phyloP scores from a whole-genome alignment of 2,113 vertebrate species.

The Hymenochirus boettgeri region DNA sequence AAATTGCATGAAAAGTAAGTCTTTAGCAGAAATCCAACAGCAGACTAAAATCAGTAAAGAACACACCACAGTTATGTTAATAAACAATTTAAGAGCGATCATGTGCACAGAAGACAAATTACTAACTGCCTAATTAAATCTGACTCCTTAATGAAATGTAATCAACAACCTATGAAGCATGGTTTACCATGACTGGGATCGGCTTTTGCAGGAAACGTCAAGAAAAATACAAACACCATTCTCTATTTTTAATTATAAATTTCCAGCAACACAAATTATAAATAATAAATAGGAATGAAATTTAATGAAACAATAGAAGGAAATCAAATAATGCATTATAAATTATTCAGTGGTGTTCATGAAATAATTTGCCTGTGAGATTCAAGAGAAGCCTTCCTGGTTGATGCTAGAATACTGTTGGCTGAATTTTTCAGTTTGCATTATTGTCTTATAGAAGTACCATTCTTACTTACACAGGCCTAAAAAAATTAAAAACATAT shows the following conservation, averaged over 20 bases:
- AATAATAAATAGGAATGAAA: slow-evolving; percentile 29
- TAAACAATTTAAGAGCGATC: slow-evolving; percentile 27
- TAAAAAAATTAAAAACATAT: too few relatives aligned
- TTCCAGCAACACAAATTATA: slow-evolving; percentile 33
- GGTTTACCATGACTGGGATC: not conserved
- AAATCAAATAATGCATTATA: slow-evolving; percentile 29
- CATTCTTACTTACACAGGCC: too few relatives aligned
- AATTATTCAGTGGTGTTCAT: slow-evolving; percentile 30
- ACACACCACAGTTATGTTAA: slow-evolving; percentile 26
- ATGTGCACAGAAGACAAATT: slow-evolving; percentile 23
- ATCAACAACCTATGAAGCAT: slow-evolving; percentile 11
- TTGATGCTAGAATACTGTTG: not conserved
- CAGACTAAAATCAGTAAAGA: slow-evolving; percentile 1
- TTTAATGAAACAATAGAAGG: slow-evolving; percentile 31
- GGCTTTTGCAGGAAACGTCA: not conserved
- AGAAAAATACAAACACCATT: not conserved
- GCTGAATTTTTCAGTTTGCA: not conserved
- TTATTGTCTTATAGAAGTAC: not conserved
- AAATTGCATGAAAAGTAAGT: not conserved
- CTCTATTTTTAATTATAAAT: slow-evolving; percentile 20
- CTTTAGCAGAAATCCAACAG: not conserved
- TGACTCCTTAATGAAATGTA: slow-evolving; percentile 27
- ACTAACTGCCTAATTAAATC: slow-evolving; percentile 30
- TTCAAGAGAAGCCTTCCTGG: slow-evolving; percentile 2
- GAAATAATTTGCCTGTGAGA: slow-evolving; percentile 23